Conservation (phyloP, 2,113 vertebrate species). For the Microcebus lehilahytsara region DNA sequence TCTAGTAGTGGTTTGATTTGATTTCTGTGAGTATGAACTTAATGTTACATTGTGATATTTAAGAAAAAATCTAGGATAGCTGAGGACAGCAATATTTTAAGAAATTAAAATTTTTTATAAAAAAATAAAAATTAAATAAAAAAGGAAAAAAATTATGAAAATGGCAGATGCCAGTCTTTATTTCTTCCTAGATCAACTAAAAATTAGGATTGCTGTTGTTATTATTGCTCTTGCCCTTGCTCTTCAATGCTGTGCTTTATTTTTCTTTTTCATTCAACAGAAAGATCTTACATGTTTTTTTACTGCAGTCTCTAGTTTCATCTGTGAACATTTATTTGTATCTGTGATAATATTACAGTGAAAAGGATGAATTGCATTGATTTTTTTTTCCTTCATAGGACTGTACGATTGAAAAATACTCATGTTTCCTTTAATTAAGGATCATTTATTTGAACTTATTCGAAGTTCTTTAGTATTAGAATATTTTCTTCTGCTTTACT, state of each 20-base stretch:
- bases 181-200: constrained; percentile 26
- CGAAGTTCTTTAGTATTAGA: neutral
- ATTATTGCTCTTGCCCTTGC: neutral
- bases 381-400: neutral
- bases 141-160: neutral
- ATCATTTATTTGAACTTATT: neutral
- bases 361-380: neutral
- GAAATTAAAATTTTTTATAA: too few species aligned
- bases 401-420: neutral
- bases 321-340: neutral
- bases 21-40: constrained; percentile 20
- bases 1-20: neutral
- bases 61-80: neutral
- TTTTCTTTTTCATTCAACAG: neutral
- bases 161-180: neutral
- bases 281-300: constrained; percentile 17
- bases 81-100: too few species aligned
- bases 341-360: neutral
- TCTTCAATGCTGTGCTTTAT: neutral
- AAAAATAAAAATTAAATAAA: too few species aligned
- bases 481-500: neutral
- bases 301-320: neutral
- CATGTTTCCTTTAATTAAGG: neutral
- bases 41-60: neutral
- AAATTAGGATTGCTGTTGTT: neutral